Base-by-base conservation (phyloP, 2,113 vertebrate species). In the Machaerirhynchus nigripectus region DNA sequence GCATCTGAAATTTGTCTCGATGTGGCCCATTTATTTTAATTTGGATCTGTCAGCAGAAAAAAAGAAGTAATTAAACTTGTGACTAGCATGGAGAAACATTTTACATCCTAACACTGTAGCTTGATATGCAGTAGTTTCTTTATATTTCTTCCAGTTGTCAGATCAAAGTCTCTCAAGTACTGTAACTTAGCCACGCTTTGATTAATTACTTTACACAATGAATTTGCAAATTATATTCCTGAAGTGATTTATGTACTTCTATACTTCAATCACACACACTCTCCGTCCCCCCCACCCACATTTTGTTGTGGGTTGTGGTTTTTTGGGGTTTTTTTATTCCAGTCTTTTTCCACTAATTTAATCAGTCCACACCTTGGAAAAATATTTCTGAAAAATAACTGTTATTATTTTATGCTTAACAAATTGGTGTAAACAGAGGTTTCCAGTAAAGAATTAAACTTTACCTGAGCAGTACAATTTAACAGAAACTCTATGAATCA, bases 21-120 rank as follows among this genome's bases (percentile, higher is more conserved):
- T 98, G 96, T 96, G 97, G 98, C 96, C 95, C 98, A 97, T 98
- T 98, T 98, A 96, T 98, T 98, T 98, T 98, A 97, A 98, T 98
- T 97, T 98, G 68, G 39, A 88, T 98, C 95, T 97, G 97, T 97
- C 98, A 97, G 89, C 5, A 4, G 80, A 84, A 89, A 97, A 97
- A 95, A 88, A 98, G 96, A 97, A 97, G 97, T 97, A 97, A 98
- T 98, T 98, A 98, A 98, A 95, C 96, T 97, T 97, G 97, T 97
- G 97, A 97, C 96, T 95, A 90, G 96, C 93, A 93, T 94, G 91
- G 88, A 97, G 93, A 97, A 96, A 90, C 91, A 96, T 96, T 97
- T 96, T 94, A 93, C n/a, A 35, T 97, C 94, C 94, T 96, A 73
- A 92, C n/a, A 44, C 53, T 90, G 91, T 55, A 69, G 92, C 47